Conservation (phyloP, 1,140 invertebrate genomes). For the Brachionus rubens region DNA sequence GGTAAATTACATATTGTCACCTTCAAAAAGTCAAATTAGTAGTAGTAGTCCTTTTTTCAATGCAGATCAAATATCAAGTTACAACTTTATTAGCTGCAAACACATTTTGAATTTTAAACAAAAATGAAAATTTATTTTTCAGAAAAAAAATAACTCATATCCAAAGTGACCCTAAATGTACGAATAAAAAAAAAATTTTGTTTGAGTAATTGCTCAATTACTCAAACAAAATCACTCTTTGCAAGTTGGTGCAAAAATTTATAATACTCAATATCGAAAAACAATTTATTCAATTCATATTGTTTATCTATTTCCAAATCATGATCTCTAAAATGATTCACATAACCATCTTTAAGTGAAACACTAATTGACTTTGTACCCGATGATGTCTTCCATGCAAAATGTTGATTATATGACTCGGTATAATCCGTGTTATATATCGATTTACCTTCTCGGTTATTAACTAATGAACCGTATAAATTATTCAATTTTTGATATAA, state of each 20-base stretch:
- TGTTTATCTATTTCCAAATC: neutral
- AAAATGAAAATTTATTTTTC: no score
- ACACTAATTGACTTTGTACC: neutral
- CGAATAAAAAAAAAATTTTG: no score
- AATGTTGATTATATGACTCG: conserved; percentile 19
- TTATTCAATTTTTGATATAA: neutral
- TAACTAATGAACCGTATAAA: neutral
- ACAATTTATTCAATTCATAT: neutral
- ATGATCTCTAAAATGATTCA: conserved; percentile 9
- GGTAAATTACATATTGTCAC: no score
- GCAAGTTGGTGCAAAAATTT: neutral
- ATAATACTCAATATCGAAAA: conserved; percentile 21
- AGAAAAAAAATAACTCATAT: no score
- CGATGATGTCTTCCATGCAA: neutral
- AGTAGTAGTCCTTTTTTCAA: no score
- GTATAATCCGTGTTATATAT: conserved; percentile 11
- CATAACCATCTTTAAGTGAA: neutral
- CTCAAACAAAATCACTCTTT: no score
- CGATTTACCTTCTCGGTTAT: conserved; percentile 26
- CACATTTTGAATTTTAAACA: no score
- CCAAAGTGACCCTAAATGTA: no score
- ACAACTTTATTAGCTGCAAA: no score
- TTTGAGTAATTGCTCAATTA: no score
- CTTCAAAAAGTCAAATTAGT: no score
- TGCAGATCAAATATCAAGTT: no score